Percentiles rank a stretch among this genome's conserved stretches.
Evolutionary conservation across 2,113 vertebrate genomes (phyloP).

Genomic region (Colistium nudipinnis): DNA sequence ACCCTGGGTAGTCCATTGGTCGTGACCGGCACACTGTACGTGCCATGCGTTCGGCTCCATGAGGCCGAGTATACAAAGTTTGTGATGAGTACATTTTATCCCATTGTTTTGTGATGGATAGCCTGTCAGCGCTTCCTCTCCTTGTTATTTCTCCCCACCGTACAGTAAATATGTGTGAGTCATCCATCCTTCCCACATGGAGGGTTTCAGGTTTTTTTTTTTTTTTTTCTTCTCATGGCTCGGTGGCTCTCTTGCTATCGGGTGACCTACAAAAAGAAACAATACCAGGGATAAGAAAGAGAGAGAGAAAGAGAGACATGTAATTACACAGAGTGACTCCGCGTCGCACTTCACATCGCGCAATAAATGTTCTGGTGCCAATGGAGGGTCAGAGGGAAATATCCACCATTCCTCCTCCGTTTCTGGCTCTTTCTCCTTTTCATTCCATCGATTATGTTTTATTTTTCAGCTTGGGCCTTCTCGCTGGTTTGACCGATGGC

Average conservation of each 20-base stretch:
- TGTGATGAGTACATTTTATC: conserved; percentile 51
- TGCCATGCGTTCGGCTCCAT: conserved; percentile 25
- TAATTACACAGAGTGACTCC: conserved; percentile 40
- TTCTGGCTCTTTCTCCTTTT: conserved; percentile 17
- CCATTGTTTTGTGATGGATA: conserved; percentile 64
- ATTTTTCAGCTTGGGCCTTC: conserved; percentile 22
- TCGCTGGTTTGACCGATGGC: conserved; percentile 27
- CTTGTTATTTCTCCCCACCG: conserved; percentile 39
- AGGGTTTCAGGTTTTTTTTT: conserved; percentile 64
- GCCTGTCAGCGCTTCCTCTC: conserved; percentile 50
- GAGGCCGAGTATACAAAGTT: conserved; percentile 34
- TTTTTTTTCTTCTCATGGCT: conserved; percentile 51
- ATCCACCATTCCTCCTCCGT: conserved; percentile 15
- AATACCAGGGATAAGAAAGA: conserved; percentile 33
- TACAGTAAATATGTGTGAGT: conserved; percentile 56
- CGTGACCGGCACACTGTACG: conserved; percentile 37
- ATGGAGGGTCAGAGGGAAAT: conserved; percentile 27
- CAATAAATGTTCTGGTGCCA: conserved; percentile 34
- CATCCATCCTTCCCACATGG: conserved; percentile 62
- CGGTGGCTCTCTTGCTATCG: conserved; percentile 86
- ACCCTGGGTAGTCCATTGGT: conserved; percentile 58
- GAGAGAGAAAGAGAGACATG: conserved; percentile 37
- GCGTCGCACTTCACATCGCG: not conserved
- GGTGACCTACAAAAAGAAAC: conserved; percentile 87
- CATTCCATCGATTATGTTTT: conserved; percentile 28